Conservation (phyloP, 2,888 invertebrate genomes). For the Scaptomyza cyrtandrae region DNA sequence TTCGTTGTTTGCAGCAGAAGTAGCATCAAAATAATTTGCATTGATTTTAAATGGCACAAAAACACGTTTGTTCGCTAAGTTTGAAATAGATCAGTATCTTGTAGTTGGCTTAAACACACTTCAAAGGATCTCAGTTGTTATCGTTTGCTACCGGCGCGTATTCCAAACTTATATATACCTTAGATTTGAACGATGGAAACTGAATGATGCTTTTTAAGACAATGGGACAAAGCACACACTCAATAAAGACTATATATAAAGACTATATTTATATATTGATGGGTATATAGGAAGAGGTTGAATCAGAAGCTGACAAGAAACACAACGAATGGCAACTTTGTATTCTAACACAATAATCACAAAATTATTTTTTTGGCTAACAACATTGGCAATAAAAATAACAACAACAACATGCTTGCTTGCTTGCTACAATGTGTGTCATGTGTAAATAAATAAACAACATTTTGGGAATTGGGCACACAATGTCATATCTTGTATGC, state of each 20-base stretch:
- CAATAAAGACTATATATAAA: neutral
- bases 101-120: neutral
- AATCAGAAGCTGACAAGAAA: neutral
- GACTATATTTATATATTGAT: neutral
- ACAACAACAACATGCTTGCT: neutral
- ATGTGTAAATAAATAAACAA: slow-evolving; percentile 36
- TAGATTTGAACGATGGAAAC: neutral
- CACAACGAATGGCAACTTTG: neutral
- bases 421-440: slow-evolving; percentile 1
- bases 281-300: neutral
- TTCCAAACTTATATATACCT: neutral
- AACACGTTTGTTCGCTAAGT: neutral
- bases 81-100: neutral
- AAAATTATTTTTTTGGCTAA: neutral
- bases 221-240: neutral
- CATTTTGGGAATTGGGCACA: slow-evolving; percentile 14
- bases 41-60: neutral
- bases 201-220: neutral
- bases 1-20: neutral
- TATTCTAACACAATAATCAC: neutral
- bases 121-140: neutral
- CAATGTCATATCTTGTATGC: slow-evolving; percentile 20
- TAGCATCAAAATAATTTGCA: neutral
- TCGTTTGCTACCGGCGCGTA: slow-evolving; percentile 15
- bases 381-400: neutral